Conservation (phyloP, 1,140 invertebrate species). For the Euwallacea similis region DNA sequence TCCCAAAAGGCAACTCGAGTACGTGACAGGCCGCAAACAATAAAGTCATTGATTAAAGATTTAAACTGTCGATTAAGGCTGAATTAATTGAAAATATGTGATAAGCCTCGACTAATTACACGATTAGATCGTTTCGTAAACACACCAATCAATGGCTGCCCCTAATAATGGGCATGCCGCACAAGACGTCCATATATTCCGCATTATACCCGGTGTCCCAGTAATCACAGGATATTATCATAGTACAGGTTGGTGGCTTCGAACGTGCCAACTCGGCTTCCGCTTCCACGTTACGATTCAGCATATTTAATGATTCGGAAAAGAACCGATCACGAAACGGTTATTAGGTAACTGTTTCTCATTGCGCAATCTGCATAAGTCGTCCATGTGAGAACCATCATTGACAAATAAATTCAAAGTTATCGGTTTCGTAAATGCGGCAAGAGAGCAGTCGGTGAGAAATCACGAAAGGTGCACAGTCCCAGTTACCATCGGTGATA, state of each 20-base stretch:
- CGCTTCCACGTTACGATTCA: conserved; percentile 20
- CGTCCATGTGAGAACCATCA: background rate
- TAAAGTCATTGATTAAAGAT: background rate
- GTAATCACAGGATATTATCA: no score
- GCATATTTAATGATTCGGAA: conserved; percentile 11
- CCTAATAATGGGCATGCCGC: background rate
- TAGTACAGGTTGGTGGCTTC: no score
- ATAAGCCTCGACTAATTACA: conserved; percentile 1
- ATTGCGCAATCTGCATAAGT: conserved; percentile 3
- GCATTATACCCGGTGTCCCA: no score
- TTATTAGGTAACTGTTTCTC: conserved; percentile 23
- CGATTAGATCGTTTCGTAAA: background rate
- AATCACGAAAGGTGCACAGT: no score
- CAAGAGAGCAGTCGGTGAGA: no score
- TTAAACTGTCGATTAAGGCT: background rate
- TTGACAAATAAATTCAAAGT: background rate
- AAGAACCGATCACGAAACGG: conserved; percentile 2
- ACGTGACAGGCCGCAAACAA: background rate
- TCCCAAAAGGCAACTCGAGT: background rate
- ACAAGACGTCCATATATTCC: background rate
- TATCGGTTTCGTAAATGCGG: no score
- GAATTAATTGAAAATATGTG: background rate
- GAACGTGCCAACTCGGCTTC: background rate
- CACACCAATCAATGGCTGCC: background rate
- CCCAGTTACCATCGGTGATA: no score